Evolutionary conservation across 2,888 invertebrate species (phyloP).

Genomic region (Tinea pellionella): DNA sequence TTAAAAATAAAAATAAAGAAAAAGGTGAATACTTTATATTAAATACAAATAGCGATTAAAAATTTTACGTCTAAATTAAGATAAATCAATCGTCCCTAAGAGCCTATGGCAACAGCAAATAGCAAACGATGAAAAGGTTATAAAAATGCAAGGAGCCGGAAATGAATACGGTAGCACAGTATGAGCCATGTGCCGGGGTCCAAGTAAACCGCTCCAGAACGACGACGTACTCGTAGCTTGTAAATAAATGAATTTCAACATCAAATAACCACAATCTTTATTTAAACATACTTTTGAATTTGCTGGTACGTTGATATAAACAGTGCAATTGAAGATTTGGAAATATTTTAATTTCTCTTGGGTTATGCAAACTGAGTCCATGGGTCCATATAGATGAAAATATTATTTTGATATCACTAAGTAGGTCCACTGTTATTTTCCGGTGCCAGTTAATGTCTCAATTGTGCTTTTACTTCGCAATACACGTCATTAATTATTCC

Average conservation of each 20-base stretch:
- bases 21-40: too few relatives aligned
- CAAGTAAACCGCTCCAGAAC: constrained; percentile 13
- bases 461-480: too few relatives aligned
- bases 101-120: constrained; percentile 29
- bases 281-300: constrained; percentile 8
- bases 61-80: too few relatives aligned
- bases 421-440: too few relatives aligned
- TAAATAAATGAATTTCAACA: constrained; percentile 14
- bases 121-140: constrained; percentile 40
- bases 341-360: background rate
- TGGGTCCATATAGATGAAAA: too few relatives aligned
- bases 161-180: constrained; percentile 46
- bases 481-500: too few relatives aligned
- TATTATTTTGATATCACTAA: too few relatives aligned
- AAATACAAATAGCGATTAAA: too few relatives aligned
- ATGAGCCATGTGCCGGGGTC: constrained; percentile 19
- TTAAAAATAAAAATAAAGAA: too few relatives aligned
- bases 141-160: constrained; percentile 58
- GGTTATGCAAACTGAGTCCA: too few relatives aligned
- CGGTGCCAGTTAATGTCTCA: too few relatives aligned
- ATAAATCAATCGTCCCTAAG: constrained; percentile 26
- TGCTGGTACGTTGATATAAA: background rate
- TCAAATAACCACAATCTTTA: constrained; percentile 14
- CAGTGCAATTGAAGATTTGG: background rate
- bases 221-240: background rate